Conservation (phyloP, 2,888 invertebrate species). For the Diploptera punctata region DNA sequence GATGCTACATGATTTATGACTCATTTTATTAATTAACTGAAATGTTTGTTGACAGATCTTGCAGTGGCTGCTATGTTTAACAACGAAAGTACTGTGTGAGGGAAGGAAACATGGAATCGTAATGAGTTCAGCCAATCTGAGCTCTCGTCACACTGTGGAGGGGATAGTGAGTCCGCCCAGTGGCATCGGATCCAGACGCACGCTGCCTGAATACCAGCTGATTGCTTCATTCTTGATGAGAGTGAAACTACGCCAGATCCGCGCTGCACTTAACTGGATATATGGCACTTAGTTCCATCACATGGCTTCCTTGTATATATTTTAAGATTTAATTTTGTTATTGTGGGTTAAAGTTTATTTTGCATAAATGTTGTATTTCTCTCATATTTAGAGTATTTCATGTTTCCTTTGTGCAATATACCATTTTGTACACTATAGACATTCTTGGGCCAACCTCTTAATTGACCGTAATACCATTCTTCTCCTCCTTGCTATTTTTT, state of each 20-base stretch:
- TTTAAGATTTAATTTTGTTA: too few relatives aligned
- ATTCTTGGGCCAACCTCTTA: too few relatives aligned
- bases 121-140: not conserved
- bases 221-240: slow-evolving; percentile 73
- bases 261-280: slow-evolving; percentile 69
- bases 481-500: too few relatives aligned
- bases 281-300: not conserved
- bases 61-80: slow-evolving; percentile 75
- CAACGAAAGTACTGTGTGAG: slow-evolving; percentile 77
- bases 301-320: too few relatives aligned
- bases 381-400: too few relatives aligned
- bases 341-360: too few relatives aligned
- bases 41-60: slow-evolving; percentile 61
- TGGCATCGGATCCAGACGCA: slow-evolving; percentile 59
- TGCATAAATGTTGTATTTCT: too few relatives aligned
- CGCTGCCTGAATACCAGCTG: slow-evolving; percentile 73
- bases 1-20: too few relatives aligned
- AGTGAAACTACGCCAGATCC: slow-evolving; percentile 66
- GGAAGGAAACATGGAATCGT: slow-evolving; percentile 48
- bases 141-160: not conserved
- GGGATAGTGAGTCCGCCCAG: slow-evolving; percentile 15
- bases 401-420: too few relatives aligned
- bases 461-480: too few relatives aligned
- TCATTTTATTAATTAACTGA: too few relatives aligned
- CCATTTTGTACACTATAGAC: too few relatives aligned